Percentiles rank a stretch among this genome's conserved stretches.
Evolutionary conservation across 2,797 vertebrate species (phyloP).

Genomic region (Chaunax sp.): DNA sequence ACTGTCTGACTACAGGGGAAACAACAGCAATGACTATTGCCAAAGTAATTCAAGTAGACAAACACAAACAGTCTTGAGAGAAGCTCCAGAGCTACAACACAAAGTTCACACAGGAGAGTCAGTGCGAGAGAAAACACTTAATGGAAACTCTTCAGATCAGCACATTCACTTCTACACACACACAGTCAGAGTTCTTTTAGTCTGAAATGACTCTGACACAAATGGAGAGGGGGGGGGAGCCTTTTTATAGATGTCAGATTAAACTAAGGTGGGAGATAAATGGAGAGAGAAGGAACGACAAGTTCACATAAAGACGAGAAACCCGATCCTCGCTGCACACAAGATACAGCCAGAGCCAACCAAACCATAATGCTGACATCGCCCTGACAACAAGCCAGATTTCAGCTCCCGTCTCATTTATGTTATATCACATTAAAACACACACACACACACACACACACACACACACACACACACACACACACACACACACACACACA

Average conservation of each 20-base stretch:
- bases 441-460: not conserved
- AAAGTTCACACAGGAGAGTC: slow-evolving; percentile 49
- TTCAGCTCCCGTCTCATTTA: slow-evolving; percentile 16
- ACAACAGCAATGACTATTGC: slow-evolving; percentile 65
- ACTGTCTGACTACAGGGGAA: slow-evolving; percentile 71
- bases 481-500: too few relatives aligned
- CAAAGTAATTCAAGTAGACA: slow-evolving; percentile 57
- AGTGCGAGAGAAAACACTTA: slow-evolving; percentile 52
- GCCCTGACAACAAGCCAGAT: slow-evolving; percentile 52
- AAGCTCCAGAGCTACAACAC: slow-evolving; percentile 41
- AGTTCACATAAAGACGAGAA: slow-evolving; percentile 61
- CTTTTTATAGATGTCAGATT: slow-evolving; percentile 75
- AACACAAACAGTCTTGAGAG: slow-evolving; percentile 55
- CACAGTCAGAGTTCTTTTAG: slow-evolving; percentile 72
- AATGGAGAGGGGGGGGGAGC: slow-evolving; percentile 58
- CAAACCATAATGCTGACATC: slow-evolving; percentile 63
- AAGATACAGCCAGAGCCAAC: slow-evolving; percentile 25
- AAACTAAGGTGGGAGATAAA: slow-evolving; percentile 64
- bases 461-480: too few relatives aligned
- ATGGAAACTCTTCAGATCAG: slow-evolving; percentile 55
- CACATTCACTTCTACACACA: slow-evolving; percentile 54
- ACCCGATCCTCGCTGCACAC: slow-evolving; percentile 45
- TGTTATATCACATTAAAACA: slow-evolving; percentile 11
- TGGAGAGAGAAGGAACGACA: slow-evolving; percentile 46
- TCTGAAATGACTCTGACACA: slow-evolving; percentile 75